phyloP scores from a whole-genome alignment of 1,140 invertebrate species.

The Colletes gigas region DNA sequence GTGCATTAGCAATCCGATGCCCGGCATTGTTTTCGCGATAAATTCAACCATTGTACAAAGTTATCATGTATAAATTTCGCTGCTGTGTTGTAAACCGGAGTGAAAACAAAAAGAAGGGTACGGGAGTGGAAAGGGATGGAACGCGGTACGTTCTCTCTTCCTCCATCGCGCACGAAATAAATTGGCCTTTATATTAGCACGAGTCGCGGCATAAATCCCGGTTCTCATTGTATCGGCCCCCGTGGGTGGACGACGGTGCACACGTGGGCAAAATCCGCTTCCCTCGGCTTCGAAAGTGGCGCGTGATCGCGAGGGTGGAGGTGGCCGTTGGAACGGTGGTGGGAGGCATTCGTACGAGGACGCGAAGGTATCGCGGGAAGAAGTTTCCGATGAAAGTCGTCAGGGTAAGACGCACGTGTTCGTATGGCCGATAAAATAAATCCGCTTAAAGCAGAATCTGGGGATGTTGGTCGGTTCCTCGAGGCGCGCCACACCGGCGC shows the following conservation, averaged over 20 bases:
- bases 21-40: slow-evolving; percentile 74
- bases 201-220: slow-evolving; percentile 74
- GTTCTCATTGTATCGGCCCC: slow-evolving; percentile 73
- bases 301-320: slow-evolving; percentile 55
- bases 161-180: slow-evolving; percentile 65
- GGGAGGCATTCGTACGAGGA: background rate
- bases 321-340: slow-evolving; percentile 5
- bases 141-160: slow-evolving; percentile 13
- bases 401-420: slow-evolving; percentile 34
- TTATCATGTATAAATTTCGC: slow-evolving; percentile 75
- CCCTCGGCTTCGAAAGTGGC: slow-evolving; percentile 56
- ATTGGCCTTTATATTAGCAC: slow-evolving; percentile 76
- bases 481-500: background rate
- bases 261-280: slow-evolving; percentile 72
- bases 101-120: background rate
- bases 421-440: slow-evolving; percentile 52
- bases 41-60: slow-evolving; percentile 68
- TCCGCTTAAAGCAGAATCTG: slow-evolving; percentile 39
- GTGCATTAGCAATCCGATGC: slow-evolving; percentile 59
- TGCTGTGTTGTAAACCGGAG: slow-evolving; percentile 58
- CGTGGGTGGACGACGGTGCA: slow-evolving; percentile 70
- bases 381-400: slow-evolving; percentile 17
- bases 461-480: slow-evolving; percentile 35
- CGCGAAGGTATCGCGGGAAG: background rate
- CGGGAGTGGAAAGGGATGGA: background rate